Evolutionary conservation across 2,888 invertebrate genomes (phyloP).

Genomic region (Synanthedon andrenaeformis): DNA sequence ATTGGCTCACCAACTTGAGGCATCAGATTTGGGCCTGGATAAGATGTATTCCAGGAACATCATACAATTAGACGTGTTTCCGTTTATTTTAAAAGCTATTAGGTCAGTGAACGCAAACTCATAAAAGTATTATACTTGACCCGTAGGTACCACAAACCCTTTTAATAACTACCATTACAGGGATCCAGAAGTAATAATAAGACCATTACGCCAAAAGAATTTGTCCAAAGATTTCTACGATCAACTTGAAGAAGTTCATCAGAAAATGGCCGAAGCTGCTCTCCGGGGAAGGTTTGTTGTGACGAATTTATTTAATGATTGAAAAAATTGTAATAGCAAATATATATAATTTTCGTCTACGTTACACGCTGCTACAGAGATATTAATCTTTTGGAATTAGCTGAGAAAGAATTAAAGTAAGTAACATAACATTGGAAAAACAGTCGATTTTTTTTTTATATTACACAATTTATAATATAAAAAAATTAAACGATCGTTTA

Average conservation of each 20-base stretch:
- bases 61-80: slow-evolving; percentile 74
- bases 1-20: slow-evolving; percentile 77
- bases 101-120: slow-evolving; percentile 31
- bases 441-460: too few relatives aligned
- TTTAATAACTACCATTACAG: slow-evolving; percentile 17
- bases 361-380: slow-evolving; percentile 47
- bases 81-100: slow-evolving; percentile 71
- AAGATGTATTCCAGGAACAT: slow-evolving; percentile 78
- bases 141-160: too few relatives aligned
- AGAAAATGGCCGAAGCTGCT: slow-evolving; percentile 70
- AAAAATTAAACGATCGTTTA: background rate
- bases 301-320: background rate
- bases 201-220: slow-evolving; percentile 74
- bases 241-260: slow-evolving; percentile 68
- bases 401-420: slow-evolving; percentile 38
- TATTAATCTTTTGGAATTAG: slow-evolving; percentile 44
- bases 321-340: background rate
- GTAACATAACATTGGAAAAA: slow-evolving; percentile 10
- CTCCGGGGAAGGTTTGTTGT: slow-evolving; percentile 61
- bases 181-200: slow-evolving; percentile 52
- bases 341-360: background rate
- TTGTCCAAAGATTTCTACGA: slow-evolving; percentile 68
- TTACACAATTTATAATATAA: background rate
- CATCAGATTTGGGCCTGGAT: slow-evolving; percentile 71
- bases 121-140: background rate